These are phyloP conservation scores for Dryococelus australis DNA, from an alignment of 2,888 invertebrate species.

Conservation along the genomic window DNA sequence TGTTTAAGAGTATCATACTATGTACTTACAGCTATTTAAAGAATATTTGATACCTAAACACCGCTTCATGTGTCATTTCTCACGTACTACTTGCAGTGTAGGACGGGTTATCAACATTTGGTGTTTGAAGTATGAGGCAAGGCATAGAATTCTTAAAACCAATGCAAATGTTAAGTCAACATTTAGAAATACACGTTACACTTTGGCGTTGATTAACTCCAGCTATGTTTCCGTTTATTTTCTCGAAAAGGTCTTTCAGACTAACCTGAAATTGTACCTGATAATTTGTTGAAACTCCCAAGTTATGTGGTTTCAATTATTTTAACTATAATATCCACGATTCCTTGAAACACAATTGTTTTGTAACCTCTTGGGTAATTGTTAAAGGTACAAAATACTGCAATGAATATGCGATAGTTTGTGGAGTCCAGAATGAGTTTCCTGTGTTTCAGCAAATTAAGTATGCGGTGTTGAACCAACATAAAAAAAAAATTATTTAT, in stretches of 20 bases:
- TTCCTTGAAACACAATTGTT: neutral
- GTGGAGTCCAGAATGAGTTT: neutral
- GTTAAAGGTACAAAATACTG: neutral
- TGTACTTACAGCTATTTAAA: too few relatives aligned
- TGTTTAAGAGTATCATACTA: too few relatives aligned
- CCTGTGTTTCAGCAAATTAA: neutral
- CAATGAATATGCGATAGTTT: neutral
- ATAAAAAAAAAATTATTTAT: neutral
- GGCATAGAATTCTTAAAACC: too few relatives aligned
- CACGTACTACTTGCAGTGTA: too few relatives aligned
- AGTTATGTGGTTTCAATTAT: too few relatives aligned
- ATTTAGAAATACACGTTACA: neutral
- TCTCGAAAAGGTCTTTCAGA: neutral
- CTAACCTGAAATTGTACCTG: neutral
- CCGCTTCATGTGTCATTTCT: too few relatives aligned
- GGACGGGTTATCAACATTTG: too few relatives aligned
- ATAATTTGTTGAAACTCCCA: too few relatives aligned
- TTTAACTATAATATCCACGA: neutral
- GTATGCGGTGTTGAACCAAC: neutral
- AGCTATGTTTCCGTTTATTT: neutral
- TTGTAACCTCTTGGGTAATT: neutral
- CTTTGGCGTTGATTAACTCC: neutral
- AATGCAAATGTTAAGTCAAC: too few relatives aligned
- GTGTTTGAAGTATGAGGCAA: too few relatives aligned
- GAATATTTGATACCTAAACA: too few relatives aligned